Evolutionary conservation across 1,140 invertebrate species (phyloP), one percentile per base, ranked within the genome.

Genomic region (Neodiprion lecontei): DNA sequence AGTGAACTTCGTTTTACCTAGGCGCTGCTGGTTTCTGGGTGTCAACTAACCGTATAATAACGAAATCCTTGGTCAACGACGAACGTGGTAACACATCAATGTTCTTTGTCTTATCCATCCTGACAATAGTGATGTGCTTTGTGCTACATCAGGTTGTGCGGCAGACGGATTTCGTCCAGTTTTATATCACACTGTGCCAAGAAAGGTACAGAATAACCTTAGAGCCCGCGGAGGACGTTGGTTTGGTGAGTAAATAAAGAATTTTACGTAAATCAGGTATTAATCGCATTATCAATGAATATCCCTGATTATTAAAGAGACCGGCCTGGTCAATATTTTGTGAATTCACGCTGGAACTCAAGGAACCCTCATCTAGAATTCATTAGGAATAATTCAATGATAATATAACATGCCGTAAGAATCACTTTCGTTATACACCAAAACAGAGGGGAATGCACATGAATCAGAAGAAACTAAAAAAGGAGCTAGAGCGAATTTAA

Each of bases 21-120:
- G 95, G 95, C 90, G 92, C 94, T 48, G 96, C 96, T 21, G 96
- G 96, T 9, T 92, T 97, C 72, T 91, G 96, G 88, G 94, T 96
- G 5, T 97, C 96, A 11, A 84, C 92, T 1, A 96, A 95, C 85
- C 90, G 96, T 28, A 95, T 97, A 68, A 79, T 96, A 23, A 97
- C 96, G 1, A 97, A 97, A 88, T 86, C 92, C 75, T 75, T 96
- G 75, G 87, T 95, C 49, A 83, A 93, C 82, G 92, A 96, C 85
- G 90, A 94, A 81, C 88, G 92, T 69, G 86, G 93, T 48, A 97
- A 96, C 81, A 97, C 96, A 1, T 92, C 95, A 47, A 92, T 96
- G 81, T 97, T 97, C 87, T 97, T 97, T 83, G 88, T 91, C 14
- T 89, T 95, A 14, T 96, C 95, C 17, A 93, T 95, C 70, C 82